Percentiles rank a stretch among this genome's conserved stretches.
Conservation (phyloP, 2,888 invertebrate genomes). For the Heliothis peltigera region DNA sequence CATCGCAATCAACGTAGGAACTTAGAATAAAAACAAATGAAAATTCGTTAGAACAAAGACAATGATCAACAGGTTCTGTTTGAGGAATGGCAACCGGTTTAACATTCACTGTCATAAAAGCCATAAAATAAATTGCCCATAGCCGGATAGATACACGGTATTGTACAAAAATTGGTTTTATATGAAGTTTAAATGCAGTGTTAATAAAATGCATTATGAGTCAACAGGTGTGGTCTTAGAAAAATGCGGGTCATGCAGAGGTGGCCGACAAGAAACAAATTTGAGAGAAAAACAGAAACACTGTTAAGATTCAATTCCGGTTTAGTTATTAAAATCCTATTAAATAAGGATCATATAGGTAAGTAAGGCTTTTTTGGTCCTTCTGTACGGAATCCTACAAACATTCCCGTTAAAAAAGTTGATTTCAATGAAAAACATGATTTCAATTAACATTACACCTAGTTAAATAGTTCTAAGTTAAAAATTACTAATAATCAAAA, state of each 20-base stretch:
- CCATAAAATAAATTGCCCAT: constrained; percentile 7
- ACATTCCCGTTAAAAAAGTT: too few species aligned
- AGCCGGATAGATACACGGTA: neutral
- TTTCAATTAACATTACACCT: too few species aligned
- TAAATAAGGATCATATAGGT: too few species aligned
- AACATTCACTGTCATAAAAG: neutral
- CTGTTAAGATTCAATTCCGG: too few species aligned
- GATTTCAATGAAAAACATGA: too few species aligned
- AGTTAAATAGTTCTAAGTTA: neutral
- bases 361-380: too few species aligned
- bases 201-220: neutral
- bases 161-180: neutral
- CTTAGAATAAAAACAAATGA: too few species aligned
- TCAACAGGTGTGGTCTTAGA: neutral
- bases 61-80: constrained; percentile 3
- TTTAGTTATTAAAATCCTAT: too few species aligned
- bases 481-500: neutral
- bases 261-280: neutral
- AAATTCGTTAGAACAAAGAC: neutral
- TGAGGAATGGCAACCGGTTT: constrained; percentile 18
- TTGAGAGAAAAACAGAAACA: neutral
- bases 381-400: too few species aligned
- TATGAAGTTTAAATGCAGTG: neutral
- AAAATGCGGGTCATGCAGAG: neutral
- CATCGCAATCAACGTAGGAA: too few species aligned